Evolutionary conservation across 2,797 vertebrate species (phyloP), one percentile per base, ranked within the genome.

Genomic region (Taenioides sp.): DNA sequence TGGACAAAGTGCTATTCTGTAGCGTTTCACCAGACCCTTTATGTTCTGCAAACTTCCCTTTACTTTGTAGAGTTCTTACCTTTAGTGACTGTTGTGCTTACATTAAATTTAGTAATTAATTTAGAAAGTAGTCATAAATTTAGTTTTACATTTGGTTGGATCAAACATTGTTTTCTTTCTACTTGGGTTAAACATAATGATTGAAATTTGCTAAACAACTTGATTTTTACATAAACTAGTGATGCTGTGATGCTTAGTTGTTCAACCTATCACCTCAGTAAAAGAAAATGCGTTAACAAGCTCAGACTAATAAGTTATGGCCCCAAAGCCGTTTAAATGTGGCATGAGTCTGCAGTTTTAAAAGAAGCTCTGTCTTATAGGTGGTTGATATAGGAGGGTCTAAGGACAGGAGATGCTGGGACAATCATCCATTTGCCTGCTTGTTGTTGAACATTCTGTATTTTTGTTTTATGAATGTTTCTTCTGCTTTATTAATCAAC

Each of bases 241-340:
- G 37, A 60, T 76, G 75, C 83, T 80, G 63, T 79, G 72, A 83
- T 6, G 4, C 57, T 34, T 66, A 31, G 31, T 78, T 73, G 58
- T 80, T 76, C 66, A 74, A 28, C 65, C 65, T 60, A 76, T 80
- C 79, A 68, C 78, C 75, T 71, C 22, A 28, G 59, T 74, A 75
- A 76, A 71, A 72, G 78, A 90, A 86, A 90, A 84, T 86, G 69
- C 78, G 50, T 67, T 89, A 92, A 91, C 80, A 78, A 87, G 89
- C 86, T 90, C 74, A 86, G 63, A 70, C 79, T 92, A 89, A 82
- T 80, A 75, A 76, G 84, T 75, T 83, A 69, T 70, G 5, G 9
- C 72, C 69, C 70, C 78, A 70, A 73, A 79, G 76, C 79, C 80
- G 72, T 74, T 71, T 67, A 75, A 72, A 73, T 74, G 69, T 83